phyloP scores from a whole-genome alignment of 2,113 vertebrate genomes.

The Acrocephalus arundinaceus region DNA sequence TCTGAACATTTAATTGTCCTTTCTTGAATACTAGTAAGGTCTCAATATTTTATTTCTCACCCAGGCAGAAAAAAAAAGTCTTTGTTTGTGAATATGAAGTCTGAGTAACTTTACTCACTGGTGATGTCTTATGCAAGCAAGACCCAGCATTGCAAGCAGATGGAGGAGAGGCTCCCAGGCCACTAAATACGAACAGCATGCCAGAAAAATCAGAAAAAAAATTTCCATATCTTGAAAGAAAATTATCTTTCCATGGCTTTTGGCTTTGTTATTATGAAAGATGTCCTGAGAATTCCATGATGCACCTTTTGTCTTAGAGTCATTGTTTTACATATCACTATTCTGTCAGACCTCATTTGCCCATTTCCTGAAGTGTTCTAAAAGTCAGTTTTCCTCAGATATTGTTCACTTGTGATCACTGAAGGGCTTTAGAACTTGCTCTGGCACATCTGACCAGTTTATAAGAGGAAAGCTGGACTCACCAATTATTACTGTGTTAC shows the following conservation, averaged over 20 bases:
- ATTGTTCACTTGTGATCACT: neutral
- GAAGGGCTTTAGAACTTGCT: neutral
- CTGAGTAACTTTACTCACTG: neutral
- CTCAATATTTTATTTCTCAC: neutral
- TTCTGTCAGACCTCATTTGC: neutral
- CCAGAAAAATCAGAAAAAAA: neutral
- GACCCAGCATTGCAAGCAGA: neutral
- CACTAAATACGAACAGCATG: neutral
- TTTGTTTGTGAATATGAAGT: neutral
- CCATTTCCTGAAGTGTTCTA: neutral
- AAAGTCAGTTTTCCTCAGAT: neutral
- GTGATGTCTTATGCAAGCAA: neutral
- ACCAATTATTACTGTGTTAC: neutral
- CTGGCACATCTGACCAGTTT: neutral
- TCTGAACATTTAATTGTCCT: conserved; percentile 17
- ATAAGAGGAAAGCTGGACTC: neutral
- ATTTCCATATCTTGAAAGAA: neutral
- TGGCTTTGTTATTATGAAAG: conserved; percentile 10
- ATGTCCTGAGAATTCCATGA: neutral
- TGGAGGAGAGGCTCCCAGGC: neutral
- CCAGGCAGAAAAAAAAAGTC: neutral
- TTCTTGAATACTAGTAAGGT: neutral
- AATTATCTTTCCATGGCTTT: neutral
- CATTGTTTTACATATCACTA: neutral
- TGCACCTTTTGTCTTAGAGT: neutral